Evolutionary conservation across 2,113 vertebrate genomes (phyloP).

Genomic region (Protobothrops flavoviridis): DNA sequence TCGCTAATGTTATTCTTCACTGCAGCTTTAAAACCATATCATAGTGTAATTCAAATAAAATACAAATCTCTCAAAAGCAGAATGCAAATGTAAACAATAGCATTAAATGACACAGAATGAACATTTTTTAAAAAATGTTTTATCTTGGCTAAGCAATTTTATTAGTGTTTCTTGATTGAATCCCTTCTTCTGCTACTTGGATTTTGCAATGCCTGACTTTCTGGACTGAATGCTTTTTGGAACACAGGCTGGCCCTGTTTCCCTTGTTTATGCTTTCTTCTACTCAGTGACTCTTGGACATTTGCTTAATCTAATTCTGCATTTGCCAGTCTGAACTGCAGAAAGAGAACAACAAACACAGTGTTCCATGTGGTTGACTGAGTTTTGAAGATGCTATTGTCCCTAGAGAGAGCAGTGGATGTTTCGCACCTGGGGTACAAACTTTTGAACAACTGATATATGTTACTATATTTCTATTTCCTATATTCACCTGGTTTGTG

Average conservation of each 20-base stretch:
- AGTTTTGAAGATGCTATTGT: background rate
- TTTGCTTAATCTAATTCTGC: background rate
- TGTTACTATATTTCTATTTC: background rate
- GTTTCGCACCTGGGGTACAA: background rate
- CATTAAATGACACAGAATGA: background rate
- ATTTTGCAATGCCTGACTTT: background rate
- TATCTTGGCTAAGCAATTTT: background rate
- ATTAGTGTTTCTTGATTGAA: background rate
- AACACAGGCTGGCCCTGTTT: background rate
- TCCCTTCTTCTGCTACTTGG: background rate
- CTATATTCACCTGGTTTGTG: background rate
- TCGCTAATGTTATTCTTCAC: background rate
- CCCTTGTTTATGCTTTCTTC: background rate
- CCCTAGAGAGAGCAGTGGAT: background rate
- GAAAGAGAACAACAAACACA: background rate
- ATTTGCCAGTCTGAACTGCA: background rate
- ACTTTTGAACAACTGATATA: background rate
- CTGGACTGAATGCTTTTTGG: background rate
- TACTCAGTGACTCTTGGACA: background rate
- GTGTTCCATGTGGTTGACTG: background rate
- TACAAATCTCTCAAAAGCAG: background rate
- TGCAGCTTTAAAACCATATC: background rate
- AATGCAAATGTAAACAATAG: background rate
- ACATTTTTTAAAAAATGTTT: background rate
- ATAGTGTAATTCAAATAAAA: background rate